A percentile compares a stretch with the other conserved stretches of the same genome.
Conservation (phyloP, 2,113 vertebrate species). For the Platysteira castanea region DNA sequence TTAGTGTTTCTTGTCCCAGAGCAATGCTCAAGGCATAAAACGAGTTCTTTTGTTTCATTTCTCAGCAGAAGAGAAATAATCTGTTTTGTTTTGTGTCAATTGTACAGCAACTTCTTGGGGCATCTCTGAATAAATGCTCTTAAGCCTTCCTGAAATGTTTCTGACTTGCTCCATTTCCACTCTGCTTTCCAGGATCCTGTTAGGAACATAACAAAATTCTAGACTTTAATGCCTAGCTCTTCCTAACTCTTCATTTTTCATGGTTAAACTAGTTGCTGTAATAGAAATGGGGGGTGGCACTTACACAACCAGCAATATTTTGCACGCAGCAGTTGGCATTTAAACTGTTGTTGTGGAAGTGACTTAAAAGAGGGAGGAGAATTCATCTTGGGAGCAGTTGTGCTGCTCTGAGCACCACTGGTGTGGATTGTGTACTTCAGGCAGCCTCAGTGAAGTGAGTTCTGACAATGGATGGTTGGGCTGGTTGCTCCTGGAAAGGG, state of each 20-base stretch:
- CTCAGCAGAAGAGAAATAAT: not conserved
- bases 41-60: not conserved
- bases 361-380: not conserved
- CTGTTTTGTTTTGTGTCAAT: fast-evolving
- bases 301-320: not conserved
- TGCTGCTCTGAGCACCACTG: not conserved
- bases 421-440: not conserved
- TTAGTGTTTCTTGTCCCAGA: not conserved
- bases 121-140: not conserved
- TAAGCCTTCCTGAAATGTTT: not conserved
- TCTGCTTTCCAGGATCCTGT: not conserved
- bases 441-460: not conserved
- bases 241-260: not conserved
- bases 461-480: not conserved
- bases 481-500: not conserved
- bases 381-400: not conserved
- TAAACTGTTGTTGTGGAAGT: not conserved
- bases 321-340: not conserved
- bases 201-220: not conserved
- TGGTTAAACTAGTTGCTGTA: not conserved
- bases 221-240: not conserved
- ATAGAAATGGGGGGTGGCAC: not conserved
- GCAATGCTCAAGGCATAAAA: not conserved
- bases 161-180: not conserved
- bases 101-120: not conserved